phyloP scores from a whole-genome alignment of 2,888 invertebrate genomes.

The Tiphia femorata region DNA sequence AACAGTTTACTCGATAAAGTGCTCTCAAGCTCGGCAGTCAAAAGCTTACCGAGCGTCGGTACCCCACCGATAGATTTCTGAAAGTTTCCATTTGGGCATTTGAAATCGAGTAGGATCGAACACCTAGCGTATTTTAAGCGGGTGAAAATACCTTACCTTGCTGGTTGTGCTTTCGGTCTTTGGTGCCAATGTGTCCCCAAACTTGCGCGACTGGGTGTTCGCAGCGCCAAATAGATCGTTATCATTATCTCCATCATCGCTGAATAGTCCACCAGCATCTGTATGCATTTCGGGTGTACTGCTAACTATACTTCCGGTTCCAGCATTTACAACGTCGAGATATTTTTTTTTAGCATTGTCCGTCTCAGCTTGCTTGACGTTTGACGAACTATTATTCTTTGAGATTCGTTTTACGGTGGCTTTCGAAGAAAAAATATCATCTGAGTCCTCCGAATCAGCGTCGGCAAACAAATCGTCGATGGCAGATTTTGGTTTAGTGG shows the following conservation, averaged over 20 bases:
- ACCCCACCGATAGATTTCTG: slow-evolving; percentile 77
- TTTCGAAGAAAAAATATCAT: slow-evolving; percentile 62
- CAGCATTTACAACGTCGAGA: slow-evolving; percentile 38
- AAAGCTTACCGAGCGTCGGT: slow-evolving; percentile 72
- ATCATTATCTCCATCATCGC: slow-evolving; percentile 55
- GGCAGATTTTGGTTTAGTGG: slow-evolving; percentile 61
- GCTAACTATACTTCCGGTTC: slow-evolving; percentile 41
- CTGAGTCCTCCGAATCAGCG: slow-evolving; percentile 63
- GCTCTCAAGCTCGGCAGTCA: slow-evolving; percentile 44
- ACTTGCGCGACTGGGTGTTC: slow-evolving; percentile 31
- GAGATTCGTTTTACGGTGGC: slow-evolving; percentile 40
- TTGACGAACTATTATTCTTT: slow-evolving; percentile 20
- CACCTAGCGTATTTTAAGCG: background rate
- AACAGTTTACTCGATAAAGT: slow-evolving; percentile 46
- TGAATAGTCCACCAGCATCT: slow-evolving; percentile 49
- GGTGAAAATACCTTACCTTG: background rate
- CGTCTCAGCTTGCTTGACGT: slow-evolving; percentile 16
- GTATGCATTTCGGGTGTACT: slow-evolving; percentile 55
- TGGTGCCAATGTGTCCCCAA: slow-evolving; percentile 23
- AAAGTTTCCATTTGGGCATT: too few relatives aligned
- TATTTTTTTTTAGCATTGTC: slow-evolving; percentile 27
- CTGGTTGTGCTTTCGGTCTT: background rate
- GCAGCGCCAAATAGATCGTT: slow-evolving; percentile 51
- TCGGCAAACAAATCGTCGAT: slow-evolving; percentile 67
- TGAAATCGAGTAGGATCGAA: background rate